These are phyloP conservation scores for Andrena haemorrhoa DNA, from an alignment of 2,888 invertebrate genomes.

Conservation along the genomic window DNA sequence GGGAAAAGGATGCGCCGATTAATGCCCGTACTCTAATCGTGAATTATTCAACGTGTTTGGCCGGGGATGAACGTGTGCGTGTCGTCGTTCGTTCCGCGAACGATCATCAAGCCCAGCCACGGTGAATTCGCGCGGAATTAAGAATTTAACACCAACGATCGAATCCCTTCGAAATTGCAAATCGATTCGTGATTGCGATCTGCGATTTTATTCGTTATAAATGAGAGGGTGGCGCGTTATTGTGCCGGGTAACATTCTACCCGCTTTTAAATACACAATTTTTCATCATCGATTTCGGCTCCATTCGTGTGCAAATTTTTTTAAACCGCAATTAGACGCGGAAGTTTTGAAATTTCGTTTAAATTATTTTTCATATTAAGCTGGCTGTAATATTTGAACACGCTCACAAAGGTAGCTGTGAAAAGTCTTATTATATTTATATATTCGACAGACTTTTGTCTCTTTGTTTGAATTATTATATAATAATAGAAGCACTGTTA, in stretches of 20 bases:
- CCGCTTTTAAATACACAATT: slow-evolving; percentile 5
- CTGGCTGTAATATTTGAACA: background rate
- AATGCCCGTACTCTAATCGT: background rate
- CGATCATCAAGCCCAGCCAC: background rate
- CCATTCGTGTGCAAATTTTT: background rate
- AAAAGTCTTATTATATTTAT: too few species aligned
- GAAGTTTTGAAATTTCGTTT: background rate
- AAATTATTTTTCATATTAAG: background rate
- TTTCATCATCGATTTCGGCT: slow-evolving; percentile 7
- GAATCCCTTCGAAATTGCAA: background rate
- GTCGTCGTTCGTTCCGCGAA: too few species aligned
- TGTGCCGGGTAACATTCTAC: background rate
- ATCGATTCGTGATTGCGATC: slow-evolving; percentile 13
- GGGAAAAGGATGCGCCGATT: background rate
- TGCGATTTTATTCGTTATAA: slow-evolving; percentile 5
- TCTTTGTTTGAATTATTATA: too few species aligned
- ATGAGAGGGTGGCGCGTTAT: background rate
- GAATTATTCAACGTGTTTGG: slow-evolving; percentile 1
- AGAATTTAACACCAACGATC: slow-evolving; percentile 4
- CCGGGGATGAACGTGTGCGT: background rate
- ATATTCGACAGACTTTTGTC: too few species aligned
- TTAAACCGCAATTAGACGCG: background rate
- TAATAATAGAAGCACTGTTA: too few species aligned
- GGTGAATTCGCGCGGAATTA: slow-evolving; percentile 10
- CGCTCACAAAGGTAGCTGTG: too few species aligned